A percentile compares a stretch with the other conserved stretches of the same genome.
Conservation (phyloP, 2,797 vertebrate species). For the Oreochromis mossambicus region DNA sequence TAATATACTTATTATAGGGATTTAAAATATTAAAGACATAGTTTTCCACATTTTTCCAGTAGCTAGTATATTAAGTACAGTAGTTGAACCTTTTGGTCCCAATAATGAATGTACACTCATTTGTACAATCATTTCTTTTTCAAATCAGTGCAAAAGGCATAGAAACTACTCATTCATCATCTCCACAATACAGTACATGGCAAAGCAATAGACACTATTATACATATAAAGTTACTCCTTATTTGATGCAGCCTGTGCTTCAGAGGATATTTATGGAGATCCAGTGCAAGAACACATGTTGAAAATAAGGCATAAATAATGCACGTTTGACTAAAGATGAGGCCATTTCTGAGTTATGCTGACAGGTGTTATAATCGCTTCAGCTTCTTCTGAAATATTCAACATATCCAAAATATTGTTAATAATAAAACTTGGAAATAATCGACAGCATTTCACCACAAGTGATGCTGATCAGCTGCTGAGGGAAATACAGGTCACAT, state of each 20-base stretch:
- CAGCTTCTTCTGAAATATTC: neutral
- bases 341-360: neutral
- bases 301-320: conserved; percentile 9
- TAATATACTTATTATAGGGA: conserved; percentile 30
- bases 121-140: conserved; percentile 24
- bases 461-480: neutral
- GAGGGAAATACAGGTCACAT: conserved; percentile 28
- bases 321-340: neutral
- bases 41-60: neutral
- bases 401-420: neutral
- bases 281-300: conserved; percentile 5
- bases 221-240: conserved; percentile 8
- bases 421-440: neutral
- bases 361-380: neutral
- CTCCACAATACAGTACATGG: conserved; percentile 39
- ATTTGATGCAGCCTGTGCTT: conserved; percentile 25
- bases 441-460: neutral
- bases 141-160: conserved; percentile 60
- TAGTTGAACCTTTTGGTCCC: conserved; percentile 10
- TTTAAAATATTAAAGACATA: conserved; percentile 49
- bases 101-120: conserved; percentile 6
- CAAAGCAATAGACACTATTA: conserved; percentile 16
- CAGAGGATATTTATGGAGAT: conserved; percentile 5
- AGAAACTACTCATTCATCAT: conserved; percentile 17
- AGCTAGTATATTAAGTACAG: conserved; percentile 18